Evolutionary conservation across 2,797 vertebrate species (phyloP), one percentile per base, ranked within the genome.

Genomic region (Poecile montanus): DNA sequence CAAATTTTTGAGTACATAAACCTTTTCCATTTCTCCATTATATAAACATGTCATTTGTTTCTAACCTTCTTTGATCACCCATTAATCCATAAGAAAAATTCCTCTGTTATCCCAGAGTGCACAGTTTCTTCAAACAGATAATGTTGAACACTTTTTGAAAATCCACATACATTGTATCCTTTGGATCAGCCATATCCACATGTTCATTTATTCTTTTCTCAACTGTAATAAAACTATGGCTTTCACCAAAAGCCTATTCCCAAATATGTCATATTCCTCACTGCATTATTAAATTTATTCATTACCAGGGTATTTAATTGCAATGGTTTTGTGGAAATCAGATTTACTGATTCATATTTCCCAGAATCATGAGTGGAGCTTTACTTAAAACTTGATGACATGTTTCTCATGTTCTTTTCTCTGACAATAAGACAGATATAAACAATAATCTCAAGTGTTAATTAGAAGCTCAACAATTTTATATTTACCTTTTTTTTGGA

Each of bases 71-170:
- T 93, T 94, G 92, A 95, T 92, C 88, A 78, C 11, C 8, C 21
- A 60, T 76, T 95, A 96, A 95, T 93, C 93, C 82, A 53, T 66
- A 44, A 32, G 85, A 88, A 94, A 79, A 79, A 91, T n/a, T 82
- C 36, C 13, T 62, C 73, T 67, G 32, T 79, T 84, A 93, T 81
- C 66, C 34, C 9, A 25, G 21, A 90, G 51, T 60, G n/a, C 56
- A 90, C 63, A 57, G n/a, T 66, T 93, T 90, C 66, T 75, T 91
- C 70, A 53, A 75, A 56, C 70, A 91, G 36, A 78, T 88, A 73
- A 71, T 91, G 74, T 91, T 34, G 45, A 85, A 67, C 42, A n/a
- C 29, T 53, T 79, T 88, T 78, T 86, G 73, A 86, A 86, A 95
- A 93, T 86, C 36, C 2, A 1, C 16, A 53, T 10, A 11, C 38